Evolutionary conservation across 2,797 vertebrate species (phyloP), one percentile per base, ranked within the genome.

Genomic region (Poecilia gillii): DNA sequence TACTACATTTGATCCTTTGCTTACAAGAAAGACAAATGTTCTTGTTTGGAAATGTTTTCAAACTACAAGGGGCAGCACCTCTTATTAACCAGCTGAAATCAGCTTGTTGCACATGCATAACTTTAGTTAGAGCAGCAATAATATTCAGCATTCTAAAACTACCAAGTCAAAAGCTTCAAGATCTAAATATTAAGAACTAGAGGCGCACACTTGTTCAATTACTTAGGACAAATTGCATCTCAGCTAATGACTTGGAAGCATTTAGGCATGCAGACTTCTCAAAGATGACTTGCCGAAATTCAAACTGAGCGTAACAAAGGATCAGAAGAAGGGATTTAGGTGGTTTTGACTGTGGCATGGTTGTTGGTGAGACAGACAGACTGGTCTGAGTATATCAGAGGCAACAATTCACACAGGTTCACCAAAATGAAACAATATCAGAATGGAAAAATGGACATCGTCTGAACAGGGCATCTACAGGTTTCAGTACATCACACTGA

Each of bases 201-300:
- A 18, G 28, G 2, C 1, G 11, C 18, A 39, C 7, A 25, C 64
- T 6, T 64, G 64, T 68, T 66, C 33, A 64, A 20, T 18, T 36
- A 39, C 33, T 66, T 66, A 3, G 6, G 8, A 55, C 12, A n/a
- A 57, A 57, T 12, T 57, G n/a, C 25, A 57, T 57, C 55, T 57
- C 23, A 47, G n/a, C n/a, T 14, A 28, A 89, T 76, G 70, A 64
- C 14, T 36, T 66, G 33, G 62, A 18, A 8, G 33, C 31, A 64
- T 64, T 64, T 18, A 8, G 31, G 59, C 14, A 16, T 23, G 18
- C 9, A 39, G 62, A 23, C 62, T 66, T 39, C 8, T 3, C 20
- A 36, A 66, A 39, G 16, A 20, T 23, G 16, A 23, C 33, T 66
- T 36, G 16, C 31, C 8, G 62, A 64, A 39, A 66, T 66, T 66